Evolutionary conservation across 1,140 invertebrate species (phyloP).

Genomic region (Drosophila bifasciata): DNA sequence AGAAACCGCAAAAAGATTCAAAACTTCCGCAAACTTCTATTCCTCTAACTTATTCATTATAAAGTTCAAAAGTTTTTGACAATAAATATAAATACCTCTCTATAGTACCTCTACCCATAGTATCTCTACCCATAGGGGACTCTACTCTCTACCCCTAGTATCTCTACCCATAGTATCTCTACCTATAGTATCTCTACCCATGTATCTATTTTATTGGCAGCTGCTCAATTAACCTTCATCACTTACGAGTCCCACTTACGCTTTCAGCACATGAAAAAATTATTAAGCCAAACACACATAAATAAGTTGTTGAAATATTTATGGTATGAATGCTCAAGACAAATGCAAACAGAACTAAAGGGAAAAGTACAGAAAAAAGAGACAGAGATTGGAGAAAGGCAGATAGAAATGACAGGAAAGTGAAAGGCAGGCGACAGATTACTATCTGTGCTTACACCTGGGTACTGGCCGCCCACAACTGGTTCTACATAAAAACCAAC

Average conservation of each 20-base stretch:
- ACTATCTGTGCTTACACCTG: slow-evolving; percentile 18
- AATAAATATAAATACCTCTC: too few relatives aligned
- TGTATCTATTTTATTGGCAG: neutral
- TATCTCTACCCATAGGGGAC: too few relatives aligned
- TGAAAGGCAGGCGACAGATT: slow-evolving; percentile 32
- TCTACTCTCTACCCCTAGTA: too few relatives aligned
- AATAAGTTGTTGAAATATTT: slow-evolving; percentile 52
- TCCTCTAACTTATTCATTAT: too few relatives aligned
- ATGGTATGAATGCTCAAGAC: slow-evolving; percentile 37
- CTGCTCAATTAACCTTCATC: slow-evolving; percentile 24
- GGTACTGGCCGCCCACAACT: slow-evolving; percentile 15
- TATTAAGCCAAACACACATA: slow-evolving; percentile 32
- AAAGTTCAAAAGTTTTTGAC: too few relatives aligned
- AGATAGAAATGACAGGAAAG: slow-evolving; percentile 14
- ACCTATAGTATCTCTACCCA: too few relatives aligned
- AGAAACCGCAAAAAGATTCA: too few relatives aligned
- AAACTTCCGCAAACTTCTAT: too few relatives aligned
- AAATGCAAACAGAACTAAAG: slow-evolving; percentile 33
- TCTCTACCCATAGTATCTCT: too few relatives aligned
- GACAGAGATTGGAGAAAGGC: neutral
- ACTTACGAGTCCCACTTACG: slow-evolving; percentile 9
- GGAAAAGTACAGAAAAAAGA: neutral
- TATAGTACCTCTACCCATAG: too few relatives aligned
- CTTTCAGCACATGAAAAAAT: slow-evolving; percentile 37
- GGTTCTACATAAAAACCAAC: slow-evolving; percentile 25